Conservation (phyloP, 2,888 invertebrate species). For the Cybosia mesomella region DNA sequence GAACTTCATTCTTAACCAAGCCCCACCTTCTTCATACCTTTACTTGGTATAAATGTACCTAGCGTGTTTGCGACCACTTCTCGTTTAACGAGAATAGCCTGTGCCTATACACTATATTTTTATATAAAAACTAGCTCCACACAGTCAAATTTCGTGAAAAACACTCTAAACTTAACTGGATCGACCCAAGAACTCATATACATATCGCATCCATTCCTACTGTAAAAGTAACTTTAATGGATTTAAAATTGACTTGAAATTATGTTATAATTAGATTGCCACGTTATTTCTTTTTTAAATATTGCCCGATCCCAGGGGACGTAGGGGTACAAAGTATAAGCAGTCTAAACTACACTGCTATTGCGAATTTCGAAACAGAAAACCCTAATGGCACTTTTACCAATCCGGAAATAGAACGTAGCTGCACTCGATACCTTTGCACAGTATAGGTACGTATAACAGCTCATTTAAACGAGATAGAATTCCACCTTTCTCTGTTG, state of each 20-base stretch:
- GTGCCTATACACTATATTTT: background rate
- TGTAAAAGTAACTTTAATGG: no score
- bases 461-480: background rate
- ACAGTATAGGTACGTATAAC: background rate
- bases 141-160: background rate
- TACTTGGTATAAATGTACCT: background rate
- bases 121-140: background rate
- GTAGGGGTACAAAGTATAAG: no score
- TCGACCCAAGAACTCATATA: no score
- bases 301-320: no score
- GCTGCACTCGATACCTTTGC: background rate
- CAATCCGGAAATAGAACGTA: background rate
- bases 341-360: no score
- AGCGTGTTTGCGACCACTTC: background rate
- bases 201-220: no score
- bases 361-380: no score
- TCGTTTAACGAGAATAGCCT: background rate
- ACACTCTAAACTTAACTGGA: no score
- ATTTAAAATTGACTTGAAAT: no score
- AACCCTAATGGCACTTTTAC: background rate
- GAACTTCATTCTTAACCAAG: slow-evolving; percentile 8
- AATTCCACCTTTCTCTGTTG: background rate
- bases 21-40: background rate
- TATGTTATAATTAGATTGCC: no score
- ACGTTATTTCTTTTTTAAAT: no score